A percentile compares a stretch with the other conserved stretches of the same genome.
These are phyloP conservation scores for Lithophane leautieri DNA, from an alignment of 2,888 invertebrate genomes.

Conservation along the genomic window DNA sequence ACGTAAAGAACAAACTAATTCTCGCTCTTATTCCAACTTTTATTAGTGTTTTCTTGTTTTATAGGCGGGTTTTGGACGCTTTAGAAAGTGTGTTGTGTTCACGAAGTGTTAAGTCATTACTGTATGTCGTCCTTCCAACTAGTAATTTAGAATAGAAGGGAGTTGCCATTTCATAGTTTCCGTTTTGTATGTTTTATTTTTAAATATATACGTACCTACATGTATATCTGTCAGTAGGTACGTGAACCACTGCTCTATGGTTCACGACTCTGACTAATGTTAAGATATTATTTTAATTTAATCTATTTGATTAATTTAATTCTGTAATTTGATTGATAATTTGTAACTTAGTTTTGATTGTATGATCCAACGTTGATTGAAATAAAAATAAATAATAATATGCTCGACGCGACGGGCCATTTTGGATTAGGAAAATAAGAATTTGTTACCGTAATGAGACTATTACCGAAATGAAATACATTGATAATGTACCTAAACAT, in stretches of 20 bases:
- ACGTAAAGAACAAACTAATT: conserved; percentile 46
- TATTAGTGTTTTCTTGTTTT: conserved; percentile 37
- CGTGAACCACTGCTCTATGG: no score
- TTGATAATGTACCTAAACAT: background rate
- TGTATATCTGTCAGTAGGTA: no score
- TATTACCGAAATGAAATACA: background rate
- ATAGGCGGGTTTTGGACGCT: conserved; percentile 15
- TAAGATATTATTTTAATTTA: no score
- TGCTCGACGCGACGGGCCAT: background rate
- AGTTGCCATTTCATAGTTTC: conserved; percentile 1
- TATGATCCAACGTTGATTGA: no score
- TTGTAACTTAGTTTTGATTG: no score
- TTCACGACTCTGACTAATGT: no score
- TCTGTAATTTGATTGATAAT: no score
- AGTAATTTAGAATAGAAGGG: background rate
- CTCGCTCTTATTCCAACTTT: conserved; percentile 34
- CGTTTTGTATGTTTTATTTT: no score
- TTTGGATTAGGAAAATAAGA: background rate
- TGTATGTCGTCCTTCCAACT: conserved; percentile 1
- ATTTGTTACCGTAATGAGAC: background rate
- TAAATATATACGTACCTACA: no score
- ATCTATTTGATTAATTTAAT: no score
- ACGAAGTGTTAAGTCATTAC: conserved; percentile 7
- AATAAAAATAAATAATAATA: no score
- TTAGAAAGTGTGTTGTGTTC: background rate